A percentile compares a stretch with the other conserved stretches of the same genome.
Conservation (phyloP, 2,113 vertebrate species). For the Hassar affinis region DNA sequence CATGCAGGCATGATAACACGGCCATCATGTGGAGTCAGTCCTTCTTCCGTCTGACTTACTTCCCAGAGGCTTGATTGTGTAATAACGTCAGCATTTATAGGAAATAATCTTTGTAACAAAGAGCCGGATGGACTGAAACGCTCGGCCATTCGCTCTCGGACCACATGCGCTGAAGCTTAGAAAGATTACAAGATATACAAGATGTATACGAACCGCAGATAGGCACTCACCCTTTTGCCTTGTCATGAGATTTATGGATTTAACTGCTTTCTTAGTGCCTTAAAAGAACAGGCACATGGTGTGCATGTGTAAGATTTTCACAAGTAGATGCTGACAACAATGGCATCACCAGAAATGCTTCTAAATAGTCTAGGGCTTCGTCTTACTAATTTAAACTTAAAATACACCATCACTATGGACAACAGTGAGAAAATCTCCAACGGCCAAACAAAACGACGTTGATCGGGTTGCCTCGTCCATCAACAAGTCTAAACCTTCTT, state of each 20-base stretch:
- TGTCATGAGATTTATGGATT: background rate
- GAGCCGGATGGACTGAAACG: background rate
- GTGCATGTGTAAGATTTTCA: background rate
- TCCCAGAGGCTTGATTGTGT: slow-evolving; percentile 52
- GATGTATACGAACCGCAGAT: too few relatives aligned
- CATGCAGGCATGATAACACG: background rate
- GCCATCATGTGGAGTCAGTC: background rate
- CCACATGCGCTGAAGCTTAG: background rate
- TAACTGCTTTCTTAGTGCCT: background rate
- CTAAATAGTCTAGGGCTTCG: background rate
- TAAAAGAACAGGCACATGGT: background rate
- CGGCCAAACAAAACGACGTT: background rate
- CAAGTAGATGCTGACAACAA: background rate
- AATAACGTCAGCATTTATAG: slow-evolving; percentile 61
- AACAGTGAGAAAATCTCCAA: too few relatives aligned
- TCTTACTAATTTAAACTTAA: background rate
- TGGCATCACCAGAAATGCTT: background rate
- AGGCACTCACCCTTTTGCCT: background rate
- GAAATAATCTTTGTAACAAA: slow-evolving; percentile 55
- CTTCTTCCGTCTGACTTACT: background rate
- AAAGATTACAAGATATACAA: too few relatives aligned
- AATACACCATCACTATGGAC: too few relatives aligned
- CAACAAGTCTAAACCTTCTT: too few relatives aligned
- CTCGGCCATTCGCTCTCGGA: background rate
- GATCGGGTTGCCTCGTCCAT: background rate